Evolutionary conservation across 2,888 invertebrate species (phyloP), one percentile per base, ranked within the genome.

Genomic region (Pantelozetes paolii): DNA sequence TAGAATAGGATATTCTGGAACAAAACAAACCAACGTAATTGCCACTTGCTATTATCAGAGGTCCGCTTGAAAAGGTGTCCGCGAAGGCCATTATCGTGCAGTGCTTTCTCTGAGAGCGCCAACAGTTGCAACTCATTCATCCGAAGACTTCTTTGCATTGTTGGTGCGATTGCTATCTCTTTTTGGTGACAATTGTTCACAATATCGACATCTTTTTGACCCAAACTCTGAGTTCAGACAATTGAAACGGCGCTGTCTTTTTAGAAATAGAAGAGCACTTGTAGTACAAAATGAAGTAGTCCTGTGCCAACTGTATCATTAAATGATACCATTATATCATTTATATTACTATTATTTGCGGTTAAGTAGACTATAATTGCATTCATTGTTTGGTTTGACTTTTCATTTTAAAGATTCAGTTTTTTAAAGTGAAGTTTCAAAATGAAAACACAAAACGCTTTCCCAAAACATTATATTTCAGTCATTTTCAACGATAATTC

Each of bases 1-100:
- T 94, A 94, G 84, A 94, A 94, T 78, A 94, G 84, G 80, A 94
- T 84, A 83, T 94, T 94, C 90, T 94, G 87, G 48, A 86, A 88
- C 76, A 83, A 80, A 72, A 82, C 81, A 79, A 83, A 84, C 81
- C 82, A 84, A 23, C 83, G 78, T 57, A 82, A 81, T 82, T 93
- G 92, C 94, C 94, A 94, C 83, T 92, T 93, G 77, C 88, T 88
- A 80, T 88, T 90, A 81, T 93, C 92, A 0, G 90, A 88, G 72
- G 90, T 91, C 79, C 90, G 85, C 83, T 94, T 94, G 84, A 91
- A 89, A 76, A 94, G 86, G 82, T 90, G 90, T 71, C 94, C 93
- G 73, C 89, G 86, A 84, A 90, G 85, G n/a, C 89, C 87, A 81
- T 90, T 89, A 82, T 94, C 93, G 81, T 89, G 88, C 80, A 89